A percentile compares a stretch with the other conserved stretches of the same genome.
These are phyloP conservation scores for Propsilocerus akamusi DNA, from an alignment of 1,140 invertebrate genomes.

Conservation along the genomic window DNA sequence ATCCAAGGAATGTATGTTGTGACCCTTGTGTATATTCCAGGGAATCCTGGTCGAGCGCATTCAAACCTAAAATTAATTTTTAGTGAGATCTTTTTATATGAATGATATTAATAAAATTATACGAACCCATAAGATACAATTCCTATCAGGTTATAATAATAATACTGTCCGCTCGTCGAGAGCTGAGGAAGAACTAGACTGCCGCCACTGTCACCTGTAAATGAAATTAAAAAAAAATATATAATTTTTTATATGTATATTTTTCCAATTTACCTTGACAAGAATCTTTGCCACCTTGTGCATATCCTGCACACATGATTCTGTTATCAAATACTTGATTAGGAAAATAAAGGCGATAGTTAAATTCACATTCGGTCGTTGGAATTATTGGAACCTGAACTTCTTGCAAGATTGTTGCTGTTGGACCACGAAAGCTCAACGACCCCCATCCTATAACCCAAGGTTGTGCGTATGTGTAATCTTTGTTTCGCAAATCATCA, in stretches of 20 bases:
- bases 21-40: slow-evolving; percentile 46
- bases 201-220: neutral
- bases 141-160: slow-evolving; percentile 32
- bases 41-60: slow-evolving; percentile 42
- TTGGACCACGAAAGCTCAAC: slow-evolving; percentile 29
- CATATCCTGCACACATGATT: slow-evolving; percentile 51
- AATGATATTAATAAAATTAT: too few species aligned
- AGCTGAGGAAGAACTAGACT: slow-evolving; percentile 9
- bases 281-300: slow-evolving; percentile 22
- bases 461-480: slow-evolving; percentile 28
- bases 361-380: slow-evolving; percentile 36
- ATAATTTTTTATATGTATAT: neutral
- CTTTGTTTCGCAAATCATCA: slow-evolving; percentile 22
- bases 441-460: slow-evolving; percentile 33
- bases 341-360: slow-evolving; percentile 34
- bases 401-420: slow-evolving; percentile 39
- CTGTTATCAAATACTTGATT: slow-evolving; percentile 34
- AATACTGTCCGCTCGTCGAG: slow-evolving; percentile 9
- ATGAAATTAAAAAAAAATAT: neutral
- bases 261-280: neutral
- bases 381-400: slow-evolving; percentile 50
- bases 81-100: too few species aligned
- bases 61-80: slow-evolving; percentile 29
- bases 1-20: slow-evolving; percentile 25
- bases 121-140: slow-evolving; percentile 43